phyloP scores from a whole-genome alignment of 2,888 invertebrate species.

The Caradrina kadenii region DNA sequence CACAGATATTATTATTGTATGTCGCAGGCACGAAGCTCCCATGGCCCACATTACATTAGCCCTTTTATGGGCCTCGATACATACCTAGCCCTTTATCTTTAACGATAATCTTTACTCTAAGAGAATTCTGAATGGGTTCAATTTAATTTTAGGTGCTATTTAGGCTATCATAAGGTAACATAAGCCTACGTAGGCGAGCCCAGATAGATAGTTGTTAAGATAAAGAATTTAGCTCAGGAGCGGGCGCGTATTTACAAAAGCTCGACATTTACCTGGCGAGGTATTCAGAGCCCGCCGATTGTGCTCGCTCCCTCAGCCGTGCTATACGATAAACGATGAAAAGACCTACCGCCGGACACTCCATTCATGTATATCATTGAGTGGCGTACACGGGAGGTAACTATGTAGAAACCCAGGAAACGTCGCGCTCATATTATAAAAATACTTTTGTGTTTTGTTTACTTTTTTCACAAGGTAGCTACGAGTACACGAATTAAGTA shows the following conservation, averaged over 20 bases:
- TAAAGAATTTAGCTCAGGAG: constrained; percentile 68
- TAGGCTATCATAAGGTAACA: constrained; percentile 46
- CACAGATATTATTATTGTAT: constrained; percentile 53
- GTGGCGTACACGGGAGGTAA: constrained; percentile 71
- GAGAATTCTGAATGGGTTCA: constrained; percentile 57
- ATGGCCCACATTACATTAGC: constrained; percentile 51
- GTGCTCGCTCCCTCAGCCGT: constrained; percentile 78
- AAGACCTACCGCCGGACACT: constrained; percentile 84
- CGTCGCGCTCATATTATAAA: constrained; percentile 44
- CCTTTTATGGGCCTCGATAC: constrained; percentile 49
- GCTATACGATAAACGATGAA: constrained; percentile 83
- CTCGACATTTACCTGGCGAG: constrained; percentile 73
- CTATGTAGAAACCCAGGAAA: constrained; percentile 77
- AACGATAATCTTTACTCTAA: constrained; percentile 56
- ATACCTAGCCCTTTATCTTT: constrained; percentile 55
- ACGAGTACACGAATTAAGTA: constrained; percentile 44
- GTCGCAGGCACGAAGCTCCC: constrained; percentile 39
- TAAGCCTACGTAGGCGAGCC: constrained; percentile 33
- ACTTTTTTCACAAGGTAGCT: constrained; percentile 21
- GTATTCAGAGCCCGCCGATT: constrained; percentile 77
- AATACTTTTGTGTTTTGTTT: constrained; percentile 27
- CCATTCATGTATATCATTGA: constrained; percentile 86
- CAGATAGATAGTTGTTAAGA: constrained; percentile 68
- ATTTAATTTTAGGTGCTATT: constrained; percentile 64
- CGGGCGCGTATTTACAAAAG: constrained; percentile 71